Base-by-base conservation (phyloP, 2,797 vertebrate species). In the Champsocephalus gunnari region DNA sequence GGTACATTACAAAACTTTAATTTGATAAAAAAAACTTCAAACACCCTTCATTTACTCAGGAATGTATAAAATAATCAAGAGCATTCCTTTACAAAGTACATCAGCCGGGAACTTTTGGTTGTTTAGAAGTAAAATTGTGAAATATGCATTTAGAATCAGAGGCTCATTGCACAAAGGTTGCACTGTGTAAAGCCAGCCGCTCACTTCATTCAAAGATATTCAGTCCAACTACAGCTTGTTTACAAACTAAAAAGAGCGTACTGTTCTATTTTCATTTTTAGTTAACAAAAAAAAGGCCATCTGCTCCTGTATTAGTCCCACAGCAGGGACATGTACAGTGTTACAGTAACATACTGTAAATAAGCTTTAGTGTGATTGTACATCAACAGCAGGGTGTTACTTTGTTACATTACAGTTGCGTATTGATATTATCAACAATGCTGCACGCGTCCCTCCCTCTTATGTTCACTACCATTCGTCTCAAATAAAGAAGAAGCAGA, bases 401-500 rank as follows among this genome's bases (percentile, higher is more conserved):
- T 50, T 38, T 28, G 28, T 24, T 45, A 12, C 64, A 43, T 62
- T 10, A 75, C 53, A 28, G 28, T 28, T 72, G 8, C 14, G 38
- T 71, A 7, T 58, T n/a, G 11, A 53, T 49, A 16, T 43, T 67
- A 59, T n/a, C 21, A 13, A 14, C 10, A 45, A 4, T 44, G n/a
- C 21, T 45, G 8, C 58, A 8, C 19, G 1, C 34, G 16, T 57
- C 32, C 59, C 55, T 34, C 16, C 55, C 55, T 34, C 16, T 67
- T 66, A 9, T 41, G 53, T 49, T 62, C 6, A 17, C 19, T 5
- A 13, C n/a, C 9, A n/a, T 58, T 55, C 54, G 10, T 58, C 11
- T 19, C 14, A 28, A 13, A 56, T 24, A 19, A 69, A 62, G 9
- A 64, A 32, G 50, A 71, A 66, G 49, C 32, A 55, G 43, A 50